phyloP scores from a whole-genome alignment of 2,797 vertebrate species.

The Eulemur rubriventer region DNA sequence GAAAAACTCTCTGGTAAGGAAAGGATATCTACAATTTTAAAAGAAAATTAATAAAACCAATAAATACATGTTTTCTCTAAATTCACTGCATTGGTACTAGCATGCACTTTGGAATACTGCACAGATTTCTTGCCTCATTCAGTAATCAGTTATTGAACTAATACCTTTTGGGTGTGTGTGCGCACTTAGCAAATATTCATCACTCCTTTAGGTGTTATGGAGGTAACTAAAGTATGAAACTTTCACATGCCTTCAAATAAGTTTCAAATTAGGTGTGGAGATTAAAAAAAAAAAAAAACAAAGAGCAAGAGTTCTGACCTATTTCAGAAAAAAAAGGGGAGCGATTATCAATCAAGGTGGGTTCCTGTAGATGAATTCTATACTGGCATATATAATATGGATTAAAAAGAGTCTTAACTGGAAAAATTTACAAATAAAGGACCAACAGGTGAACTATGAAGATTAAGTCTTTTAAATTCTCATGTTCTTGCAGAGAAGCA shows the following conservation, averaged over 20 bases:
- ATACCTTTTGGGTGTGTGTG: neutral
- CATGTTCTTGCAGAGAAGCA: neutral
- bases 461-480: neutral
- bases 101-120: neutral
- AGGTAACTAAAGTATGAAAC: neutral
- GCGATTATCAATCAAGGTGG: neutral
- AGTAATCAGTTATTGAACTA: neutral
- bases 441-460: neutral
- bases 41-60: neutral
- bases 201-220: neutral
- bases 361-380: neutral
- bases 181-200: neutral
- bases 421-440: neutral
- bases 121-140: neutral
- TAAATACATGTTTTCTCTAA: neutral
- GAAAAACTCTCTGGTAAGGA: neutral
- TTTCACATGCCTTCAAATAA: neutral
- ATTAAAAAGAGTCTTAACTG: neutral
- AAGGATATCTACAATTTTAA: neutral
- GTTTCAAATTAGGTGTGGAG: neutral
- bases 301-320: neutral
- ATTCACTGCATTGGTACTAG: neutral
- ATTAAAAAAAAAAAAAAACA: neutral
- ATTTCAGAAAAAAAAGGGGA: neutral
- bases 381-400: neutral